Conservation (phyloP, 2,797 vertebrate genomes). For the Jordanella pulchra region DNA sequence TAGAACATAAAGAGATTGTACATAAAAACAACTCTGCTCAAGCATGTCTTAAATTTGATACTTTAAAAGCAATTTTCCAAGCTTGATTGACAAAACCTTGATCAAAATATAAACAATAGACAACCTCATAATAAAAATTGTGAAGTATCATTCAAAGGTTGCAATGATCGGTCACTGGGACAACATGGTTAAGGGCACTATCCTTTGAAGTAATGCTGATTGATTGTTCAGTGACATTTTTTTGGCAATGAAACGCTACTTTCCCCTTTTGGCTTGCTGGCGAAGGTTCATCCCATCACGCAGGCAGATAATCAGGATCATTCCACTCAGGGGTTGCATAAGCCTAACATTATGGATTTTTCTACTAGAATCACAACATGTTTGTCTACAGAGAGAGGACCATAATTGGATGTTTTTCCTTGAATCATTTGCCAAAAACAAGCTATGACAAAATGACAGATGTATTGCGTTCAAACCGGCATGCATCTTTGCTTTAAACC, state of each 20-base stretch:
- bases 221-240: slow-evolving; percentile 31
- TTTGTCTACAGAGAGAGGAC: slow-evolving; percentile 62
- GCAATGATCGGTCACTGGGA: background rate
- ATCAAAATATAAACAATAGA: background rate
- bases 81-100: background rate
- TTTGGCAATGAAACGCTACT: slow-evolving; percentile 49
- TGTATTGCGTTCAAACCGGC: slow-evolving; percentile 3
- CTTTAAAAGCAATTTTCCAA: slow-evolving; percentile 28
- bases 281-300: slow-evolving; percentile 65
- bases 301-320: slow-evolving; percentile 68
- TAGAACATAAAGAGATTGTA: slow-evolving; percentile 57
- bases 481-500: background rate
- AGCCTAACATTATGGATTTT: slow-evolving; percentile 57
- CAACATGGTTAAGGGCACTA: background rate
- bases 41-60: slow-evolving; percentile 14
- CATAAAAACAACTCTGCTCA: slow-evolving; percentile 70
- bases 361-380: slow-evolving; percentile 69
- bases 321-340: slow-evolving; percentile 60
- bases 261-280: slow-evolving; percentile 29
- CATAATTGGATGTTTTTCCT: slow-evolving; percentile 64
- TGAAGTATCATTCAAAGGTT: background rate
- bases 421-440: slow-evolving; percentile 74
- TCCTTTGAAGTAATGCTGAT: slow-evolving; percentile 28
- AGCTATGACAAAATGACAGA: slow-evolving; percentile 38
- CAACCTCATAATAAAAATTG: background rate